Evolutionary conservation across 1,140 invertebrate species (phyloP).

Genomic region (Palaemon carinicauda): DNA sequence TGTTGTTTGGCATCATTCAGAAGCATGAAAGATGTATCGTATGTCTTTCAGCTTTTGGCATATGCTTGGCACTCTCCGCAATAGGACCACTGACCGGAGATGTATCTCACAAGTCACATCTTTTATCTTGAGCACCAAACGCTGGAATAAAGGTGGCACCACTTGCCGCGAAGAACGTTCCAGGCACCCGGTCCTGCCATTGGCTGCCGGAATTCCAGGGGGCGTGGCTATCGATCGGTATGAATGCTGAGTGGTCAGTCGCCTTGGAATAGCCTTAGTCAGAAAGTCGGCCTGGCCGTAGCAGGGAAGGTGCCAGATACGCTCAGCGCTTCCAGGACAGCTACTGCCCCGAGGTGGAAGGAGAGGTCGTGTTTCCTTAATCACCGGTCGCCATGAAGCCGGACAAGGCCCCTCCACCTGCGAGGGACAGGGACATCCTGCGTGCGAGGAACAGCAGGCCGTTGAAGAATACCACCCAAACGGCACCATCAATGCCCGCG

Average conservation of each 20-base stretch:
- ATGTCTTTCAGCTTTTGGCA: no score
- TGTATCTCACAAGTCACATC: neutral
- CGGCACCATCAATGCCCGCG: neutral
- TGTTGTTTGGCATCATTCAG: no score
- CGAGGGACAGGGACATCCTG: conserved; percentile 34
- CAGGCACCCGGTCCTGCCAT: neutral
- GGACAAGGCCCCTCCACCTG: neutral
- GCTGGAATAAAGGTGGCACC: conserved; percentile 19
- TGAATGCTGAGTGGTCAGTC: conserved; percentile 32
- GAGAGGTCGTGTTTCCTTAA: neutral
- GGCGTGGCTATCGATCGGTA: conserved; percentile 44
- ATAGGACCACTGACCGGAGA: neutral
- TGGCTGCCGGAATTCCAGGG: neutral
- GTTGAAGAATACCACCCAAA: neutral
- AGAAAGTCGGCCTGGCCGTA: conserved; percentile 29
- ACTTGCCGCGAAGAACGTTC: neutral
- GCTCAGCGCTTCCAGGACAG: neutral
- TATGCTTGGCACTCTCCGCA: no score
- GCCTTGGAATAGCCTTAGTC: conserved; percentile 20
- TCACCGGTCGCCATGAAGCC: conserved; percentile 42
- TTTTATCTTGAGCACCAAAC: neutral
- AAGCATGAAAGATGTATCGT: no score
- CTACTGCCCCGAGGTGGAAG: neutral
- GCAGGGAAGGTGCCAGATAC: neutral
- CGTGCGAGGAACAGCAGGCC: conserved; percentile 11